Evolutionary conservation across 1,140 invertebrate genomes (phyloP).

Genomic region (Physella acuta): DNA sequence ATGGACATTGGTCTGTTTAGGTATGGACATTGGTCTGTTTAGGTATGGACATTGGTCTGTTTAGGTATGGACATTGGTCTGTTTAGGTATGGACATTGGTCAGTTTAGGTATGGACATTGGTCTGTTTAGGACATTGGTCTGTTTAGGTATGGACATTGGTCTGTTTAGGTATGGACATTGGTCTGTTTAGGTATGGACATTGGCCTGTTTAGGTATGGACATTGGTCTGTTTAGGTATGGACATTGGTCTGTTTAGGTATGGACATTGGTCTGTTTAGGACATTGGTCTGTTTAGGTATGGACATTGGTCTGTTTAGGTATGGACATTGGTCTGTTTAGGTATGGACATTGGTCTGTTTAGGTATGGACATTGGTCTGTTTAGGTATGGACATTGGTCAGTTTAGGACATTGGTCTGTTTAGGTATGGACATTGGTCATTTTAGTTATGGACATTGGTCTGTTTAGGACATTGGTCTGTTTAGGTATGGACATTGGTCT

Average conservation of each 20-base stretch:
- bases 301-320: constrained; percentile 46
- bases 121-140: neutral
- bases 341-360: neutral
- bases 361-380: neutral
- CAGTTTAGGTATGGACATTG: neutral
- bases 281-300: constrained; percentile 42
- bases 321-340: neutral
- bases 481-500: too few species aligned
- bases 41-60: constrained; percentile 45
- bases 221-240: neutral
- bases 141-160: neutral
- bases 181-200: neutral
- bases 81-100: neutral
- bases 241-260: neutral
- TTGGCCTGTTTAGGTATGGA: neutral
- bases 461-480: neutral
- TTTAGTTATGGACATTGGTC: neutral
- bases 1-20: neutral
- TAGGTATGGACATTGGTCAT: neutral
- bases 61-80: constrained; percentile 24
- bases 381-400: neutral
- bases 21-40: constrained; percentile 28
- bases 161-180: neutral
- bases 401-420: neutral
- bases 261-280: constrained; percentile 28